Evolutionary conservation across 2,797 vertebrate genomes (phyloP), one percentile per base, ranked within the genome.

Genomic region (Peromyscus attwateri): DNA sequence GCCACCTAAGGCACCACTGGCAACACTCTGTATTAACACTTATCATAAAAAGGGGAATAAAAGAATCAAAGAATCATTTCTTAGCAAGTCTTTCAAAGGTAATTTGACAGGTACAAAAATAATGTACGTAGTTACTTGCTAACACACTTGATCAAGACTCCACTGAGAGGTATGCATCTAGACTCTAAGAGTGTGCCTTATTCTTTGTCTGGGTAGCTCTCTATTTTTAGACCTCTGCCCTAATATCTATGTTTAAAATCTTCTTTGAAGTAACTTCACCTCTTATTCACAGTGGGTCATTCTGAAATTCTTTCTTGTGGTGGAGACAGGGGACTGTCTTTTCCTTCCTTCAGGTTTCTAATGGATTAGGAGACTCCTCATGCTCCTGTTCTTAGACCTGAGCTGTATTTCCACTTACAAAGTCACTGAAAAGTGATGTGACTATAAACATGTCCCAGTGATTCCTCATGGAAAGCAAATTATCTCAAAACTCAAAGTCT

Each of bases 391-490:
- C 8, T 2, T 2, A 55, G 34, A 55, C 1, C 13, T 71, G 0
- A 23, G 23, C 4, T 37, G 6, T 27, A 23, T 3, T 17, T 27
- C 34, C 1, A 2, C 1, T 34, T 37, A 16, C 6, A n/a, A 1
- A 16, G 23, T 4, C 23, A 9, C 3, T 71, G 12, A 29, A 57
- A 84, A 68, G n/a, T 37, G 66, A 82, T 55, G 4, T 43, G 12
- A 93, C 29, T 73, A 10, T 2, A 40, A 81, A 66, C 49, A 27
- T 55, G 1, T 75, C 52, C 14, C 66, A 81, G 0, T 76, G 46
- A 8, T 57, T 87, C 19, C 43, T 91, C 0, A 10, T 57, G 8
- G 71, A 85, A 70, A 49, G 88, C 16, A 93, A 94, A 76, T 49
- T 55, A 49, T 6, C 4, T 62, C 73, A 87, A 89, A 91, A 81